Percentiles rank a stretch among this genome's conserved stretches.
Evolutionary conservation across 2,888 invertebrate species (phyloP).

Genomic region (Caenorhabditis sp.): DNA sequence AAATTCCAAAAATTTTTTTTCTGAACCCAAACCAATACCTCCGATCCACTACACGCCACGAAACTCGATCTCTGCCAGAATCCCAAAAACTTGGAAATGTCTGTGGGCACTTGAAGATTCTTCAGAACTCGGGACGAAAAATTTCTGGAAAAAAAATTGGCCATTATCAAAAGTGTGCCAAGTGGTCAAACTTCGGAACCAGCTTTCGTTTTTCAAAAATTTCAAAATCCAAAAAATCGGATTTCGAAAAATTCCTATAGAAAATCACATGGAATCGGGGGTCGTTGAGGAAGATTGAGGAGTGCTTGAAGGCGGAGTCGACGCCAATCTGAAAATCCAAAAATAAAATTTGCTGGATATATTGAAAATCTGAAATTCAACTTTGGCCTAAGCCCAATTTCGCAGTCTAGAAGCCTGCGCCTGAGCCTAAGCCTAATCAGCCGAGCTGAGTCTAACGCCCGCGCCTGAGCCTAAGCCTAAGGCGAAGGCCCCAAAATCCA

Average conservation of each 20-base stretch:
- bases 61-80: conserved; percentile 50
- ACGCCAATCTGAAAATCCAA: conserved; percentile 49
- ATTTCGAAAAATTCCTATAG: conserved; percentile 28
- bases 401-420: no score
- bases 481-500: no score
- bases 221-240: conserved; percentile 46
- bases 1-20: background rate
- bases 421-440: no score
- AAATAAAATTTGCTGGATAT: background rate
- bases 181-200: conserved; percentile 37
- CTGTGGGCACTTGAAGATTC: conserved; percentile 28
- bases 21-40: background rate
- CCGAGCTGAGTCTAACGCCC: no score
- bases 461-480: no score
- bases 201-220: conserved; percentile 14
- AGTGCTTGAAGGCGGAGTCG: background rate
- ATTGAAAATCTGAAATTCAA: background rate
- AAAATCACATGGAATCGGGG: conserved; percentile 28
- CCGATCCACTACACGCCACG: conserved; percentile 16
- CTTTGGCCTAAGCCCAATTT: no score
- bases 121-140: conserved; percentile 5
- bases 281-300: conserved; percentile 8
- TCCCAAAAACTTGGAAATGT: conserved; percentile 44
- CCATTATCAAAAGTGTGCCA: background rate
- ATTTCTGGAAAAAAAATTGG: conserved; percentile 21